Base-by-base conservation (phyloP, 2,797 vertebrate genomes). In the Amblyraja radiata region DNA sequence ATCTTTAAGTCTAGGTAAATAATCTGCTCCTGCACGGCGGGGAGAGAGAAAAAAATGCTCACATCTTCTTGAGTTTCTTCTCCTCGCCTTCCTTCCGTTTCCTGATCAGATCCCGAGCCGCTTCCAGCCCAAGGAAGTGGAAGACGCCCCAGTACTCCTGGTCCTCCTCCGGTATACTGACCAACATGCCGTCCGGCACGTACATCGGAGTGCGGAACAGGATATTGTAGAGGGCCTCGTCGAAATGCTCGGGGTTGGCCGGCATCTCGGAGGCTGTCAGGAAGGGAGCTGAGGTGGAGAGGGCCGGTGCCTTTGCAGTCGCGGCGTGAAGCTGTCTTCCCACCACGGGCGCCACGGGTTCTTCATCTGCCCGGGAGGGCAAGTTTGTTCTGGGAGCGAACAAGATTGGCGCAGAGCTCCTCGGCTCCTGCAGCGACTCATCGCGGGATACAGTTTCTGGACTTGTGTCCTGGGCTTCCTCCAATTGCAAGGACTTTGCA, bases 41-140 rank as follows among this genome's bases (percentile, higher is more conserved):
- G 28, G 28, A 36, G 10, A 36, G 28, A 16, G 25, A 90, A 28
- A 76, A 74, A 46, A 76, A 36, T 5, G 25, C 1, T 76, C 90
- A 76, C 23, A 14, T 58, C 65, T 74, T 73, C 39, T 92, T 73
- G 11, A n/a, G 71, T 54, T 58, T 92, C 71, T 92, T 92, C 11
- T 76, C 65, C n/a, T 92, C 90, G 4, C 92, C 90, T 2, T 92
- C 68, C 90, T 76, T 76, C 71, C 90, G 36, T 54, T 92, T 92
- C 71, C 90, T 92, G 21, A 92, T 92, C 39, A 92, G 39, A 76
- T 92, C 90, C 54, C 90, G 90, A 39, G 90, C 90, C 7, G 90
- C 90, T 9, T 92, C 71, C 23, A 92, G 71, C 21, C 90, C 90
- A 6, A 54, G 90, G 73, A 92, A 92, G 25, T 92, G 25, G 2